phyloP scores from a whole-genome alignment of 2,888 invertebrate species.

The Eupithecia subfuscata region DNA sequence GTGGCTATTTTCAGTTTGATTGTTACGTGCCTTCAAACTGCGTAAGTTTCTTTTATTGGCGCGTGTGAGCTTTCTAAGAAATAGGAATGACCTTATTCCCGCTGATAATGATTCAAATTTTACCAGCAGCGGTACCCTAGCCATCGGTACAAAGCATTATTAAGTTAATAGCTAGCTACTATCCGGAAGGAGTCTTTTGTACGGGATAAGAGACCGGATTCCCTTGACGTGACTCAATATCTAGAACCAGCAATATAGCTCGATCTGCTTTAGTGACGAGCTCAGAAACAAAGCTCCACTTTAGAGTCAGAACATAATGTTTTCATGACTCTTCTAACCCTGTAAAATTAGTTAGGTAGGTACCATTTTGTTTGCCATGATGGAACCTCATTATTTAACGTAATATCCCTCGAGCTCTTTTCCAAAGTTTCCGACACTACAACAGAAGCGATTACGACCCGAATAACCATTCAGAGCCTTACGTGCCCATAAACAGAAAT shows the following conservation, averaged over 20 bases:
- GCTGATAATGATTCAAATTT: not conserved
- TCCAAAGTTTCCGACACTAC: slow-evolving; percentile 17
- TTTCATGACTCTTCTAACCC: not conserved
- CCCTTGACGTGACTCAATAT: not conserved
- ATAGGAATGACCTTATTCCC: slow-evolving; percentile 24
- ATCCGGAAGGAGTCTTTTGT: not conserved
- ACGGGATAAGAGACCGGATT: not conserved
- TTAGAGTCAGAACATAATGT: not conserved
- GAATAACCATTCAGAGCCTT: slow-evolving; percentile 29
- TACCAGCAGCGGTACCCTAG: not conserved
- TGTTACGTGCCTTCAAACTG: slow-evolving; percentile 39
- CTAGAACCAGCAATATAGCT: not conserved
- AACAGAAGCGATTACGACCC: slow-evolving; percentile 23
- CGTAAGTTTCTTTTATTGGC: slow-evolving; percentile 38
- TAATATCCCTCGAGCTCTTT: slow-evolving; percentile 4
- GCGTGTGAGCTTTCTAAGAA: slow-evolving; percentile 26
- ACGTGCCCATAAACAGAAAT: slow-evolving; percentile 35
- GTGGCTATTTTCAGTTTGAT: slow-evolving; percentile 41
- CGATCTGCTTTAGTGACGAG: not conserved
- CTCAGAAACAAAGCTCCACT: not conserved
- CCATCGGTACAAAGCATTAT: not conserved
- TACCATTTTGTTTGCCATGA: not conserved
- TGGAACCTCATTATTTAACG: not conserved
- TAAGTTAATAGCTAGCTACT: not conserved
- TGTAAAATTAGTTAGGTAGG: not conserved